These are phyloP conservation scores for Perizoma affinitatum DNA, from an alignment of 2,888 invertebrate genomes.

Conservation along the genomic window DNA sequence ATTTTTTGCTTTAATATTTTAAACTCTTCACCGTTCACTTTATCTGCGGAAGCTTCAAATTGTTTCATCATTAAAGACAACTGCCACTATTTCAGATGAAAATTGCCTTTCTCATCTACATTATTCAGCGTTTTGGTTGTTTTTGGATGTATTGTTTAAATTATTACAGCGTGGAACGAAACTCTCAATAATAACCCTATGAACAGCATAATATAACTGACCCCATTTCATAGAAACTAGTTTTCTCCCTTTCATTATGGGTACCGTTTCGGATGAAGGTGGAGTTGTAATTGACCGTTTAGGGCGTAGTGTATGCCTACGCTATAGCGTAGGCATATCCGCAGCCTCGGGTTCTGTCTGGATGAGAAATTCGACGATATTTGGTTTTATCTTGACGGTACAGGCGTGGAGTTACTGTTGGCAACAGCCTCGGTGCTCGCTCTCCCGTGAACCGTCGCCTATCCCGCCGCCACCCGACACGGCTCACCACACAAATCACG, in stretches of 20 bases:
- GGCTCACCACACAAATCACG: slow-evolving; percentile 65
- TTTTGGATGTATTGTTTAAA: slow-evolving; percentile 1
- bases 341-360: slow-evolving; percentile 6
- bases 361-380: slow-evolving; percentile 26
- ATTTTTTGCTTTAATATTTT: slow-evolving; percentile 43
- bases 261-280: slow-evolving; percentile 34
- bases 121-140: slow-evolving; percentile 10
- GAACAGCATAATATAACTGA: slow-evolving; percentile 31
- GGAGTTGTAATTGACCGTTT: slow-evolving; percentile 37
- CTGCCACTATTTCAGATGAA: slow-evolving; percentile 24
- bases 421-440: slow-evolving; percentile 29
- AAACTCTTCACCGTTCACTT: slow-evolving; percentile 31
- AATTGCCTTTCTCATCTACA: slow-evolving; percentile 11
- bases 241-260: slow-evolving; percentile 37
- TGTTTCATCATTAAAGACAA: slow-evolving; percentile 36
- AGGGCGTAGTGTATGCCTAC: slow-evolving; percentile 17
- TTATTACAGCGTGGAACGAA: slow-evolving; percentile 17
- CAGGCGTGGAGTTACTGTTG: slow-evolving; percentile 47
- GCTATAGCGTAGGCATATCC: too few species aligned
- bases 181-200: slow-evolving; percentile 24
- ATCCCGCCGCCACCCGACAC: slow-evolving; percentile 42
- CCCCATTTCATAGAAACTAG: slow-evolving; percentile 40
- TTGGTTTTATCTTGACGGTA: slow-evolving; percentile 57
- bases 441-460: slow-evolving; percentile 33
- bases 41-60: slow-evolving; percentile 33